Evolutionary conservation across 2,113 vertebrate genomes (phyloP).

Genomic region (Clarias batrachus): DNA sequence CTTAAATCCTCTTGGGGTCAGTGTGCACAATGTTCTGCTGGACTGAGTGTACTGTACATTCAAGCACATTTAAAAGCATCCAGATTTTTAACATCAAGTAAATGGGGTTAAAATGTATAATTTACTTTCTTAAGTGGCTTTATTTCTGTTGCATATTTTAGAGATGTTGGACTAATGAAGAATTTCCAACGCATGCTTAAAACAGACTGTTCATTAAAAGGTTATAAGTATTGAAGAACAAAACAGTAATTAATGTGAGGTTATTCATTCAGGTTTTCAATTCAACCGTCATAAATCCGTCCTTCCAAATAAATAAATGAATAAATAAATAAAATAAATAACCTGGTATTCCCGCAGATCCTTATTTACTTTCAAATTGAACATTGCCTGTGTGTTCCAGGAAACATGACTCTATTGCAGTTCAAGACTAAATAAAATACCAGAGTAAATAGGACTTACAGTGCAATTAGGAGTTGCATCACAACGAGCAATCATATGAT

Average conservation of each 20-base stretch:
- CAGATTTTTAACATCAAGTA: background rate
- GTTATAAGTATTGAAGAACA: background rate
- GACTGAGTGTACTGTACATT: background rate
- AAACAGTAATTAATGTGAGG: background rate
- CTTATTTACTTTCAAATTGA: background rate
- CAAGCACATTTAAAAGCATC: slow-evolving; percentile 29
- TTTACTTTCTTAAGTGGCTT: background rate
- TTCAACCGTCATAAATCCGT: background rate
- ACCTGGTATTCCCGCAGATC: background rate
- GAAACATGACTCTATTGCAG: background rate
- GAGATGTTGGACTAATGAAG: background rate
- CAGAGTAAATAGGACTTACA: slow-evolving; percentile 46
- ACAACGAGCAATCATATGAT: slow-evolving; percentile 42
- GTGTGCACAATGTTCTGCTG: slow-evolving; percentile 64
- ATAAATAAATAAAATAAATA: background rate
- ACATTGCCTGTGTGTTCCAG: background rate
- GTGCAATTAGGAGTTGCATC: slow-evolving; percentile 38
- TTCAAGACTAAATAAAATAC: slow-evolving; percentile 34
- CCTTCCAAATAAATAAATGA: background rate
- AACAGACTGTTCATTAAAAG: background rate
- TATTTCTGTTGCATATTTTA: background rate
- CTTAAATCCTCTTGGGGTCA: slow-evolving; percentile 70
- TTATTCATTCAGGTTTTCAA: background rate
- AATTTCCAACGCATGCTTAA: background rate
- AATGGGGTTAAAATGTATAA: background rate